Percentiles rank a stretch among this genome's conserved stretches.
Evolutionary conservation across 1,140 invertebrate genomes (phyloP).

Genomic region (Dolichoris vasculosae): DNA sequence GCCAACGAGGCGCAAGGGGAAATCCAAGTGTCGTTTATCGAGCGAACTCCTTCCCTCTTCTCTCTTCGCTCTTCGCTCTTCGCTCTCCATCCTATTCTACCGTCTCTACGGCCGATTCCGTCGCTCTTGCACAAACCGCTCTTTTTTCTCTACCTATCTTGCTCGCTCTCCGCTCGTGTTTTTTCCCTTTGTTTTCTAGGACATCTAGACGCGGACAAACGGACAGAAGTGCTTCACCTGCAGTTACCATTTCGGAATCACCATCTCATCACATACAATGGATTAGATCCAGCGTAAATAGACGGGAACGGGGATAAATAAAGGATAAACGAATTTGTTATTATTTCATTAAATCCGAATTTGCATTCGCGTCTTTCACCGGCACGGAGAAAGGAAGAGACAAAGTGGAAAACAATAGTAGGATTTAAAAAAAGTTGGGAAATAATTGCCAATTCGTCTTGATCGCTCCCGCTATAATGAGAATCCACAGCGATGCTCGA

Average conservation of each 20-base stretch:
- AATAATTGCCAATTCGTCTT: conserved; percentile 11
- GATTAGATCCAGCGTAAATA: not conserved
- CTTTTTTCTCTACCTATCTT: no score
- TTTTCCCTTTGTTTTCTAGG: conserved; percentile 28
- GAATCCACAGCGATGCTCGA: not conserved
- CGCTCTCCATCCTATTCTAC: conserved; percentile 33
- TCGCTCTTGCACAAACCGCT: not conserved
- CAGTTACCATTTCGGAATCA: not conserved
- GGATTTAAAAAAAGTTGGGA: not conserved
- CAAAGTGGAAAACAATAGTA: not conserved
- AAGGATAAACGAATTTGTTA: not conserved
- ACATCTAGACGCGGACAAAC: not conserved
- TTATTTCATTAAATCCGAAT: not conserved
- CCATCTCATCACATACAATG: not conserved
- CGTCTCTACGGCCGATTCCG: conserved; percentile 34
- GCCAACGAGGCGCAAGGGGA: conserved; percentile 49
- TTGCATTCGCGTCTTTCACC: not conserved
- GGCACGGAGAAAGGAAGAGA: not conserved
- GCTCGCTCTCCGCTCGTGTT: not conserved
- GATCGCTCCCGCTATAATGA: not conserved
- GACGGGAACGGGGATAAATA: not conserved
- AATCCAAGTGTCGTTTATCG: conserved; percentile 59
- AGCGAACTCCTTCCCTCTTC: conserved; percentile 57
- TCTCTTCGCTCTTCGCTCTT: conserved; percentile 27
- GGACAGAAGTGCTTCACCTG: not conserved